Evolutionary conservation across 2,888 invertebrate genomes (phyloP).

Genomic region (Meliscaeva auricollis): DNA sequence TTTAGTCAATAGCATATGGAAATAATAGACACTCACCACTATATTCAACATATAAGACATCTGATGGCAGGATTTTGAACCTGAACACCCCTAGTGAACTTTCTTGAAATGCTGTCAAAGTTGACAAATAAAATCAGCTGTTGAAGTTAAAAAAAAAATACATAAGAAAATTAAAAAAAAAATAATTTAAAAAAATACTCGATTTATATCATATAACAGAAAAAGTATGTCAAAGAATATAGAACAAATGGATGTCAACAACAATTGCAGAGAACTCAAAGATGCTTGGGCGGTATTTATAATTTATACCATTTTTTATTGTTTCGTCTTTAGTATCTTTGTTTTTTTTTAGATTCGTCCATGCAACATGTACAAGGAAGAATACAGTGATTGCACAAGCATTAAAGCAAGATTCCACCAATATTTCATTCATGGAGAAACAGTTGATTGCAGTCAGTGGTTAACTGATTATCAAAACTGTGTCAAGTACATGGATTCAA

Average conservation of each 20-base stretch:
- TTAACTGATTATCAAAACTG: constrained; percentile 91
- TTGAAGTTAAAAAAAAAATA: too few relatives aligned
- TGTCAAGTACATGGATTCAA: constrained; percentile 86
- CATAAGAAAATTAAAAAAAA: constrained; percentile 1
- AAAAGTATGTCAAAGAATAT: not conserved
- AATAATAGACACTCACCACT: too few relatives aligned
- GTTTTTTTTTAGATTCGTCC: constrained; percentile 88
- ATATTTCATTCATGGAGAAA: constrained; percentile 91
- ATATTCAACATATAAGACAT: too few relatives aligned
- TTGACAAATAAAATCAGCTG: not conserved
- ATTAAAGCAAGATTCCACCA: constrained; percentile 92
- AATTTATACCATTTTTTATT: not conserved
- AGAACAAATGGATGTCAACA: not conserved
- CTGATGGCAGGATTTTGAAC: too few relatives aligned
- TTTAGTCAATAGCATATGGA: too few relatives aligned
- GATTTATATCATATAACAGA: not conserved
- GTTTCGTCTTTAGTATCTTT: not conserved
- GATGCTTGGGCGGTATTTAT: constrained; percentile 81
- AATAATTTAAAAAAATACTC: not conserved
- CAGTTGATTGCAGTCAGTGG: constrained; percentile 91
- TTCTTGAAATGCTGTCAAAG: too few relatives aligned
- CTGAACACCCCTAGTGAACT: too few relatives aligned
- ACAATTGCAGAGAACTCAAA: constrained; percentile 60
- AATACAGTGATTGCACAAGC: constrained; percentile 92
- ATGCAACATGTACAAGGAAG: constrained; percentile 91